phyloP scores from a whole-genome alignment of 2,797 vertebrate genomes.

The Xiphophorus birchmanni region DNA sequence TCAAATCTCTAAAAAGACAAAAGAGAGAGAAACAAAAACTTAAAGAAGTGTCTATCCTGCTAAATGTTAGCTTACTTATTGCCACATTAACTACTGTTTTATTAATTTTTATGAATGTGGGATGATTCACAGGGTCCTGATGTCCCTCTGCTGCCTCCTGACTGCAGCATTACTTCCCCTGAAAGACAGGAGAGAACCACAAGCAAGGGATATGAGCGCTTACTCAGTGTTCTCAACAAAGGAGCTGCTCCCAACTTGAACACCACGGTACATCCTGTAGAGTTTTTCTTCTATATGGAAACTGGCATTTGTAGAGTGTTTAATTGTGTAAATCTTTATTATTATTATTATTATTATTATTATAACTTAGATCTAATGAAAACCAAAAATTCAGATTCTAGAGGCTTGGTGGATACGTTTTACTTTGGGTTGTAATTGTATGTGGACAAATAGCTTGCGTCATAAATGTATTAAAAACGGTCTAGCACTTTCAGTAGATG shows the following conservation, averaged over 20 bases:
- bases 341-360: background rate
- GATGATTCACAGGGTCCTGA: slow-evolving; percentile 31
- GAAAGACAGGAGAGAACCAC: background rate
- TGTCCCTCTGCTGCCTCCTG: background rate
- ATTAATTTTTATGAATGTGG: background rate
- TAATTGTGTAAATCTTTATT: background rate
- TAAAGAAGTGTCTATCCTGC: background rate
- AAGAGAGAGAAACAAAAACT: background rate
- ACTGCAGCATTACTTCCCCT: background rate
- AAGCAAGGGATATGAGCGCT: slow-evolving; percentile 64
- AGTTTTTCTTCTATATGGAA: background rate
- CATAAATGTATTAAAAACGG: too few species aligned
- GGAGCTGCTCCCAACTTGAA: slow-evolving; percentile 54
- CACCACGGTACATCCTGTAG: background rate
- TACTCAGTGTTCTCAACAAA: slow-evolving; percentile 71
- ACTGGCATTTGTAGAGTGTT: background rate
- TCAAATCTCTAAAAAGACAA: background rate
- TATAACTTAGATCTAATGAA: background rate
- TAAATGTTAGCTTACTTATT: background rate
- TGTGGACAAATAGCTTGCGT: too few species aligned
- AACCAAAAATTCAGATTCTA: background rate
- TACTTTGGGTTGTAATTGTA: too few species aligned
- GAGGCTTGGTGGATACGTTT: background rate
- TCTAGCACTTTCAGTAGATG: too few species aligned
- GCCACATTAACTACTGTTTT: background rate